A percentile compares a stretch with the other conserved stretches of the same genome.
Evolutionary conservation across 2,888 invertebrate species (phyloP).

Genomic region (Dasysyrphus albostriatus): DNA sequence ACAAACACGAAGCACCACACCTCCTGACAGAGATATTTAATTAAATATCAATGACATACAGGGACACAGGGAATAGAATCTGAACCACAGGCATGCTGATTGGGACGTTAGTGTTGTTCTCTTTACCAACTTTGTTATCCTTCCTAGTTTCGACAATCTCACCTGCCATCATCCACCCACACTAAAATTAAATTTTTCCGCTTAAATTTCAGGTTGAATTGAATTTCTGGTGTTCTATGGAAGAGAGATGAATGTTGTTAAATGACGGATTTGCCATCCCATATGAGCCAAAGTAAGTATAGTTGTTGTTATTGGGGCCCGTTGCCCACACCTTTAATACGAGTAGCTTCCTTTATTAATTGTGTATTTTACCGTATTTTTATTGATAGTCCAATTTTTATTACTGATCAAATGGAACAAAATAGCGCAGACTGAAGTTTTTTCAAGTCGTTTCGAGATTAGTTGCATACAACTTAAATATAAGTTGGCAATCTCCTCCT

Average conservation of each 20-base stretch:
- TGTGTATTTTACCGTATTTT: no score
- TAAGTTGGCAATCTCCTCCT: no score
- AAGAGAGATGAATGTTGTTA: neutral
- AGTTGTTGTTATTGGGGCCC: no score
- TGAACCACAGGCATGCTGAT: slow-evolving; percentile 63
- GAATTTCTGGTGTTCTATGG: slow-evolving; percentile 22
- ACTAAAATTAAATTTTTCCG: neutral
- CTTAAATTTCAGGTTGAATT: slow-evolving; percentile 33
- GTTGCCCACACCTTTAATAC: neutral
- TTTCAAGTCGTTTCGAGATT: no score
- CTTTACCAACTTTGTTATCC: neutral
- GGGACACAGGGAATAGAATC: slow-evolving; percentile 59
- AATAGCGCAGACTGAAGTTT: no score
- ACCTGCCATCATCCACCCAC: neutral
- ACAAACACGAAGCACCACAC: neutral
- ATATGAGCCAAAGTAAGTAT: neutral
- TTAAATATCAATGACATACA: slow-evolving; percentile 68
- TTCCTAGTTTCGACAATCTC: neutral
- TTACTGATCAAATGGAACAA: no score
- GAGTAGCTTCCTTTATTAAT: neutral
- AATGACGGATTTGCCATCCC: neutral
- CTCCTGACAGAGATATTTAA: slow-evolving; percentile 55
- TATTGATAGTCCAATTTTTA: no score
- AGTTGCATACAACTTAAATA: no score
- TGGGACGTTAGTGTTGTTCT: slow-evolving; percentile 47